Evolutionary conservation across 2,888 invertebrate species (phyloP), one percentile per base, ranked within the genome.

Genomic region (Subacronicta megacephala): DNA sequence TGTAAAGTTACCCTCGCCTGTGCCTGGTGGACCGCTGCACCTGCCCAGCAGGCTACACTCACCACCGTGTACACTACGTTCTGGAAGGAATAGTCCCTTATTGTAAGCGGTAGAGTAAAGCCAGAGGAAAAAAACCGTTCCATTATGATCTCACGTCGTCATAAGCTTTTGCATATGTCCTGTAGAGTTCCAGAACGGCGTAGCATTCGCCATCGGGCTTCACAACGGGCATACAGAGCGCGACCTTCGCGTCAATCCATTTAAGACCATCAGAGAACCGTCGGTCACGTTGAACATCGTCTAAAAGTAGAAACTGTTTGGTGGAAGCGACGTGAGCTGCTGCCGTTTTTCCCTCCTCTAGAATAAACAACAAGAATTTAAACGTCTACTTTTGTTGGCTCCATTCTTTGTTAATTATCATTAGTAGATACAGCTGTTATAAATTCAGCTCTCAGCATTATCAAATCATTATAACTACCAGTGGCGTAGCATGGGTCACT

Each of bases 151-250:
- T 83, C 70, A 95, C 95, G 26, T 84, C 80, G 52, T 87, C 83
- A 74, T 93, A 95, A 5, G 78, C 63, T 38, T 89, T 85, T 0
- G 75, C 54, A 49, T 81, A 78, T 0, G 95, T 94, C 62, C 95
- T 85, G 70, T 94, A 95, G 43, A 96, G 78, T 77, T 96, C 96
- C 0, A 96, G 83, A 0, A 96, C 95, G 1, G 95, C 95, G 54
- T 95, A 94, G 70, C 95, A 95, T 0, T 94, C 94, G 0, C 95
- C 95, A 50, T 95, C 95, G 0, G 95, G 95, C 31, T 95, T 95
- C 1, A 95, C 89, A 0, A 96, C 88, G 1, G 96, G 96, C 80
- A 95, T 94, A 70, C 95, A 95, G 0, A 96, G 83, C 0, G 95
- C 95, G 0, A 93, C 90, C 79, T 95, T 95, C 0, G 95, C 94